phyloP scores from a whole-genome alignment of 1,140 invertebrate genomes.

The Ganaspis sp. region DNA sequence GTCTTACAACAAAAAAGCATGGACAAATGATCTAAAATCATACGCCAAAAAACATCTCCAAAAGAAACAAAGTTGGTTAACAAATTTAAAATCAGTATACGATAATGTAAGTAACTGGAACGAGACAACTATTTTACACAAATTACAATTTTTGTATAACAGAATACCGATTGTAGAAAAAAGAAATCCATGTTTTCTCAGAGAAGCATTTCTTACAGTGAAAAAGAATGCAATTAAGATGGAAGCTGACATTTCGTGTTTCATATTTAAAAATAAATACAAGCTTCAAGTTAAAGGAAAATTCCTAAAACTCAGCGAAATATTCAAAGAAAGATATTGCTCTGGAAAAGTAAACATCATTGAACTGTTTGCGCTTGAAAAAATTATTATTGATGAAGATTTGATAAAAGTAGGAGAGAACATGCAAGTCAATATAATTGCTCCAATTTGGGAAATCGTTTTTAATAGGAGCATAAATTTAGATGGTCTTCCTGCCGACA shows the following conservation, averaged over 20 bases:
- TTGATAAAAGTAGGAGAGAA: not conserved
- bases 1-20: not conserved
- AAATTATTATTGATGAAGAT: not conserved
- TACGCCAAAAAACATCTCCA: not conserved
- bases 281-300: not conserved
- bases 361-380: not conserved
- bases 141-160: not conserved
- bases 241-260: not conserved
- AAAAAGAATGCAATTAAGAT: not conserved
- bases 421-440: not conserved
- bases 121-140: not conserved
- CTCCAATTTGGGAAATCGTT: not conserved
- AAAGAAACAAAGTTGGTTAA: not conserved
- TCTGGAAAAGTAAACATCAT: not conserved
- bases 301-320: not conserved
- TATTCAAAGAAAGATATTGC: not conserved
- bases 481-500: not conserved
- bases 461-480: not conserved
- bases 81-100: not conserved
- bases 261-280: not conserved
- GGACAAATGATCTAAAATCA: not conserved
- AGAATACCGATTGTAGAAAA: not conserved
- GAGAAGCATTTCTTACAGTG: not conserved
- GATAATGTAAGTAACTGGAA: not conserved
- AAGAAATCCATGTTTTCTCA: not conserved